A percentile compares a stretch with the other conserved stretches of the same genome.
These are phyloP conservation scores for Microplitis demolitor DNA, from an alignment of 1,140 invertebrate genomes.

Conservation along the genomic window DNA sequence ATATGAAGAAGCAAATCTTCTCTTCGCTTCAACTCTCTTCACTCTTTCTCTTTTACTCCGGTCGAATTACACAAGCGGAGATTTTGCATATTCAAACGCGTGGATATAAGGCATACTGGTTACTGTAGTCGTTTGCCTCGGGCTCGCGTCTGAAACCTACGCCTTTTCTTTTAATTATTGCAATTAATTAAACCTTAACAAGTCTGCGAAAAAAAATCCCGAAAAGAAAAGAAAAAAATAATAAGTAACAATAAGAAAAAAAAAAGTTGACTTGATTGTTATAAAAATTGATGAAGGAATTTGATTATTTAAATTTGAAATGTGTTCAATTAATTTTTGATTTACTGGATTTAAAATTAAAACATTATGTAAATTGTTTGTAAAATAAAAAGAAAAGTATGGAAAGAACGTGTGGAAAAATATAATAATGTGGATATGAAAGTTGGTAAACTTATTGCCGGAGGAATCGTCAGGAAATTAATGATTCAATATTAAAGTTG, in stretches of 20 bases:
- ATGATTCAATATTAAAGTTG: constrained; percentile 23
- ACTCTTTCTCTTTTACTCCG: background rate
- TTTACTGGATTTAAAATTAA: too few relatives aligned
- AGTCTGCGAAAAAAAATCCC: constrained; percentile 31
- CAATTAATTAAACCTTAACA: constrained; percentile 56
- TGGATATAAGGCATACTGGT: background rate
- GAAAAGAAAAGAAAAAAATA: constrained; percentile 27
- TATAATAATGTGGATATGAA: too few relatives aligned
- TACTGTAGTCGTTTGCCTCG: constrained; percentile 13
- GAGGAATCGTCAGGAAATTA: constrained; percentile 25
- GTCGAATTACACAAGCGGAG: background rate
- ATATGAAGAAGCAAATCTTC: constrained; percentile 1
- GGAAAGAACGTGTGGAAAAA: too few relatives aligned
- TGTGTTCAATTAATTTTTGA: too few relatives aligned
- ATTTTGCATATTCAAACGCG: constrained; percentile 34
- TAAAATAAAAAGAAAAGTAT: too few relatives aligned
- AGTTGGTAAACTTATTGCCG: constrained; percentile 13
- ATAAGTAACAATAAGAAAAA: constrained; percentile 12
- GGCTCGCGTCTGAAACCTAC: constrained; percentile 26
- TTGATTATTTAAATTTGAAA: background rate
- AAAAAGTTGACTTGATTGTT: background rate
- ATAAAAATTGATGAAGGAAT: background rate
- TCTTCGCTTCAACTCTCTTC: background rate
- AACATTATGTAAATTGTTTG: too few relatives aligned
- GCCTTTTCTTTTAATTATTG: constrained; percentile 56